A percentile compares a stretch with the other conserved stretches of the same genome.
phyloP scores from a whole-genome alignment of 2,888 invertebrate genomes.

The Griposia aprilina region DNA sequence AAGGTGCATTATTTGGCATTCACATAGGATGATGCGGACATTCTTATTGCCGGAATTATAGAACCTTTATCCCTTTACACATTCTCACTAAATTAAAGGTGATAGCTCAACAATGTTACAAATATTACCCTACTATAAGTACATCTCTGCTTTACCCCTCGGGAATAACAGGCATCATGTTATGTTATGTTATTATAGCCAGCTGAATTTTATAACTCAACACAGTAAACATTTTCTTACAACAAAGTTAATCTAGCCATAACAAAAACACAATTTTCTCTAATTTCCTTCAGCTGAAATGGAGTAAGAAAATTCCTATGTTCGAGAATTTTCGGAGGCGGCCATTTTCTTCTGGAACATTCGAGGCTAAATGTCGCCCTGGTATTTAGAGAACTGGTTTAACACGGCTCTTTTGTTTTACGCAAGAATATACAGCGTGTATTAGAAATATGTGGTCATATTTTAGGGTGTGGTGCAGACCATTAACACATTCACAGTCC shows the following conservation, averaged over 20 bases:
- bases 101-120: neutral
- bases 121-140: neutral
- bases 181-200: neutral
- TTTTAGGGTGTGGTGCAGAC: neutral
- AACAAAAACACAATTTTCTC: slow-evolving; percentile 44
- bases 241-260: slow-evolving; percentile 30
- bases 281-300: slow-evolving; percentile 44
- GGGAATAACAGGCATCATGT: too few relatives aligned
- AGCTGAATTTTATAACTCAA: slow-evolving; percentile 13
- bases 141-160: neutral
- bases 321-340: slow-evolving; percentile 36
- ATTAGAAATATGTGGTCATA: neutral
- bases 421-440: neutral
- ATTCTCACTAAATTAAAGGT: neutral
- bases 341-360: slow-evolving; percentile 43
- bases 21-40: neutral
- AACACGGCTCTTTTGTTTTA: neutral
- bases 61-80: neutral
- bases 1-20: neutral
- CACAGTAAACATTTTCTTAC: slow-evolving; percentile 20
- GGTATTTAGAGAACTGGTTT: slow-evolving; percentile 47
- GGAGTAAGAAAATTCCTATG: slow-evolving; percentile 39
- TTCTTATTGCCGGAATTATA: neutral
- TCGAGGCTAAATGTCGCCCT: slow-evolving; percentile 44
- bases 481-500: too few relatives aligned